Conservation (phyloP, 2,113 vertebrate genomes). For the Otocyon megalotis region DNA sequence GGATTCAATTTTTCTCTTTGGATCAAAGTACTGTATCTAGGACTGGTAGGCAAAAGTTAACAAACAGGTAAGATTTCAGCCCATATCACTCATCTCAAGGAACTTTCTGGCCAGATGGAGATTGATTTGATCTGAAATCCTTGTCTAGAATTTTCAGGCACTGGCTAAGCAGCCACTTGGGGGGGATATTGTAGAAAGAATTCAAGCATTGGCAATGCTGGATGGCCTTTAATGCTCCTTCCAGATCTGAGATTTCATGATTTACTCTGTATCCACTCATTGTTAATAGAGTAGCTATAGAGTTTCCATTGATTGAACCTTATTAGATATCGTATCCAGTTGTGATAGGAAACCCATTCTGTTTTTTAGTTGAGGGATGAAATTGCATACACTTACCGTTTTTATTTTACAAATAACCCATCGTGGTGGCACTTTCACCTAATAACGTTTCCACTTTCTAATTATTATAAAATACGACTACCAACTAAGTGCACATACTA, state of each 20-base stretch:
- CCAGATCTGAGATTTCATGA: background rate
- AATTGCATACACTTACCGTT: background rate
- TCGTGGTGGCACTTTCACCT: background rate
- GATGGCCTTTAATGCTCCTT: background rate
- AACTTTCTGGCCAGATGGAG: background rate
- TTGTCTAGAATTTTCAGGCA: background rate
- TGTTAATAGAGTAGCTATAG: background rate
- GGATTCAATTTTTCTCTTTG: background rate
- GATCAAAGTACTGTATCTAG: background rate
- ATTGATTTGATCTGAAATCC: background rate
- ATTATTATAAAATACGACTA: background rate
- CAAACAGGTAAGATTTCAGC: background rate
- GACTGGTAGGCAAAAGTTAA: background rate
- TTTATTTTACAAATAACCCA: background rate
- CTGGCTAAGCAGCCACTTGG: background rate
- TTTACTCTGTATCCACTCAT: background rate
- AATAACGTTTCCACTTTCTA: background rate
- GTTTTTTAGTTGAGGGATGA: background rate
- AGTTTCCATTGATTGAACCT: background rate
- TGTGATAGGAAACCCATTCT: background rate
- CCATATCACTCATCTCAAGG: background rate
- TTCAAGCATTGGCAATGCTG: background rate
- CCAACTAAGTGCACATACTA: background rate
- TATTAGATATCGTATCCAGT: background rate
- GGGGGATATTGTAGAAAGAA: constrained; percentile 28